phyloP scores from a whole-genome alignment of 2,888 invertebrate species.

The Sialis lutaria region DNA sequence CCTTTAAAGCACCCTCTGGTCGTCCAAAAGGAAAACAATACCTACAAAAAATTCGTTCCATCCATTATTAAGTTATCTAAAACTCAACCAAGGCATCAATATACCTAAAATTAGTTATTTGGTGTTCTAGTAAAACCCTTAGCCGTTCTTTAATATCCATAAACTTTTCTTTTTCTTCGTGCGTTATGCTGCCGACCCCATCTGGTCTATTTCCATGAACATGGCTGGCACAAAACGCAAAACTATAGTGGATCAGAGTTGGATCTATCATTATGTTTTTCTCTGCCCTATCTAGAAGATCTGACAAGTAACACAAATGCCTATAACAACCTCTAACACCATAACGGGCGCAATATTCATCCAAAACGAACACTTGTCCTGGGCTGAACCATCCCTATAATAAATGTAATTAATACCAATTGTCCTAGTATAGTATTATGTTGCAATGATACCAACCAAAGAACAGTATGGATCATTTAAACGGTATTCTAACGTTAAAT shows the following conservation, averaged over 20 bases:
- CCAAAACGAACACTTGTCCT: slow-evolving; percentile 94
- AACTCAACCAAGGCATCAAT: background rate
- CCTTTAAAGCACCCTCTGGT: slow-evolving; percentile 95
- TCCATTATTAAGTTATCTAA: background rate
- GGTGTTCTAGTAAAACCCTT: slow-evolving; percentile 81
- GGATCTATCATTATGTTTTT: slow-evolving; percentile 90
- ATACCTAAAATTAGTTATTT: slow-evolving; percentile 95
- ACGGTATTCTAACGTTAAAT: slow-evolving; percentile 84
- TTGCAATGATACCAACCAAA: slow-evolving; percentile 42
- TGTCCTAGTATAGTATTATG: background rate
- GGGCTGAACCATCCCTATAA: slow-evolving; percentile 97
- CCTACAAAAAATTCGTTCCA: slow-evolving; percentile 25
- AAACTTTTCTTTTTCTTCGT: slow-evolving; percentile 95
- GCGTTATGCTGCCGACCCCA: slow-evolving; percentile 95
- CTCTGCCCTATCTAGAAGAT: slow-evolving; percentile 88
- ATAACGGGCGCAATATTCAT: slow-evolving; percentile 95
- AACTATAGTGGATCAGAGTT: slow-evolving; percentile 95
- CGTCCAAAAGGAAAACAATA: slow-evolving; percentile 98
- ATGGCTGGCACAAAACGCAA: slow-evolving; percentile 98
- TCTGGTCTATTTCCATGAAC: slow-evolving; percentile 99
- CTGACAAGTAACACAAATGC: slow-evolving; percentile 89
- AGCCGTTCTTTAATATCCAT: slow-evolving; percentile 93
- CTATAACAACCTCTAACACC: slow-evolving; percentile 95
- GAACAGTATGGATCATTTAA: slow-evolving; percentile 97
- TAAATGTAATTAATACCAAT: background rate